A percentile compares a stretch with the other conserved stretches of the same genome.
Conservation (phyloP, 2,797 vertebrate genomes). For the Karalla daura region DNA sequence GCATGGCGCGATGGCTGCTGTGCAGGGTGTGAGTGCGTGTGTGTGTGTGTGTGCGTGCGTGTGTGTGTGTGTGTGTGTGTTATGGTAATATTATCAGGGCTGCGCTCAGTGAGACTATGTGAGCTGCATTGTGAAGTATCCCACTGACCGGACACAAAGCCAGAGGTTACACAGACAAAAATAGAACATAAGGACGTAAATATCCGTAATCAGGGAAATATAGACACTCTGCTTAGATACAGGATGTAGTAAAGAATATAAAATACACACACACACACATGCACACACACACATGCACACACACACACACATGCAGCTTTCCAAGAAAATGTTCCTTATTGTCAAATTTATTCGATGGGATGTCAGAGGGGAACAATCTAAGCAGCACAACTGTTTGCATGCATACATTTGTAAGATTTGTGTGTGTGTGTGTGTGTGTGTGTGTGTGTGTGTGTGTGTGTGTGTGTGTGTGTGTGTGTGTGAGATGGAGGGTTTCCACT, state of each 20-base stretch:
- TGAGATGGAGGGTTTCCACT: slow-evolving; percentile 14
- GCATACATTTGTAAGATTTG: slow-evolving; percentile 2
- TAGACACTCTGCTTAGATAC: slow-evolving; percentile 13
- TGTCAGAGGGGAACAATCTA: not conserved
- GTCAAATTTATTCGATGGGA: not conserved
- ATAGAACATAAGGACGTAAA: slow-evolving; percentile 37
- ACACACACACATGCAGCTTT: not conserved
- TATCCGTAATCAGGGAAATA: slow-evolving; percentile 18
- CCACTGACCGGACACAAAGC: slow-evolving; percentile 33
- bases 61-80: slow-evolving; percentile 3
- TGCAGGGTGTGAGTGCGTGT: not conserved
- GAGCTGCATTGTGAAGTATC: slow-evolving; percentile 31
- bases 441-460: slow-evolving; percentile 1
- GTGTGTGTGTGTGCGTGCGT: not conserved
- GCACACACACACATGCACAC: not conserved
- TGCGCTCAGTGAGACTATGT: slow-evolving; percentile 37
- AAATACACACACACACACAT: not conserved
- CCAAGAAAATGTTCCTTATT: slow-evolving; percentile 5
- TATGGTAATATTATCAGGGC: slow-evolving; percentile 21
- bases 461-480: slow-evolving; percentile 1
- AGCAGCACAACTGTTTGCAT: not conserved
- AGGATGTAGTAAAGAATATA: too few species aligned
- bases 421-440: slow-evolving; percentile 3
- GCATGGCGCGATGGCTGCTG: not conserved
- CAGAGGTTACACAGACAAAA: slow-evolving; percentile 30